A percentile compares a stretch with the other conserved stretches of the same genome.
Conservation (phyloP, 1,140 invertebrate species). For the Bombyx mori region DNA sequence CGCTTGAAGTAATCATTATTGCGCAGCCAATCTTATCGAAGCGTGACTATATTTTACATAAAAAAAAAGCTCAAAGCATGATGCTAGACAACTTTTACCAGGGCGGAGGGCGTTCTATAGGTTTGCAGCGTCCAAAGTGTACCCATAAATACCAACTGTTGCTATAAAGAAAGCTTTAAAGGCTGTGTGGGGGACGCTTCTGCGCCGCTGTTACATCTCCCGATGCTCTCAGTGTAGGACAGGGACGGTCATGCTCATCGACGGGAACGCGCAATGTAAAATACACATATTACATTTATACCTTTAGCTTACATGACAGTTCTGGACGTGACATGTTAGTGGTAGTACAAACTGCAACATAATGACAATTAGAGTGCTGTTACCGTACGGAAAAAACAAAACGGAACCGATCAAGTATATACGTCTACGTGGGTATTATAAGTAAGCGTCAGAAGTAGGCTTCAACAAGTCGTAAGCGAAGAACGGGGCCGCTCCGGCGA, state of each 20-base stretch:
- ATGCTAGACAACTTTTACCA: constrained; percentile 70
- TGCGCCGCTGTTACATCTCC: constrained; percentile 49
- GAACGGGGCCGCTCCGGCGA: constrained; percentile 60
- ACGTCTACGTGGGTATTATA: constrained; percentile 65
- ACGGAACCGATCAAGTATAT: constrained; percentile 66
- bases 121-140: constrained; percentile 67
- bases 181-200: constrained; percentile 59
- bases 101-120: constrained; percentile 66
- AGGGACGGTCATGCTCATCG: constrained; percentile 48
- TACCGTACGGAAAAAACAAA: constrained; percentile 69
- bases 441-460: constrained; percentile 60
- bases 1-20: constrained; percentile 74
- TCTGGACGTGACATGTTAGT: constrained; percentile 72
- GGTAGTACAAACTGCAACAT: constrained; percentile 71
- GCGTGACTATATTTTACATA: constrained; percentile 69
- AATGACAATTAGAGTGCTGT: constrained; percentile 71
- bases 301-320: constrained; percentile 72
- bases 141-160: constrained; percentile 68
- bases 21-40: constrained; percentile 71
- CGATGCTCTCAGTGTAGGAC: constrained; percentile 36
- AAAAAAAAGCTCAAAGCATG: constrained; percentile 67
- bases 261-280: constrained; percentile 43
- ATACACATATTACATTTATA: constrained; percentile 69
- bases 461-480: constrained; percentile 62
- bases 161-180: constrained; percentile 64